These are phyloP conservation scores for Monochamus alternatus DNA, from an alignment of 2,888 invertebrate species.

Conservation along the genomic window DNA sequence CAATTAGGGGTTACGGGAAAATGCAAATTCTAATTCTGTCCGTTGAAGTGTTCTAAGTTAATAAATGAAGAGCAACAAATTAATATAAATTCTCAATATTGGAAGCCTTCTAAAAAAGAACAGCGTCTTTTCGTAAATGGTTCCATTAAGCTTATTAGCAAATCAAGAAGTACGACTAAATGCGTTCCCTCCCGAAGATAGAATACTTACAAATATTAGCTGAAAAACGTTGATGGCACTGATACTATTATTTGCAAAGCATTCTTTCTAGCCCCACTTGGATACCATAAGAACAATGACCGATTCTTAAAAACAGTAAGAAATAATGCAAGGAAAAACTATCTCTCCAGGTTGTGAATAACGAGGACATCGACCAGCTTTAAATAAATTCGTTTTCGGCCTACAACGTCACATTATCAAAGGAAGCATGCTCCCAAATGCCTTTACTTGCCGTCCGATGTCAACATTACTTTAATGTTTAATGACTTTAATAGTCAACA, in stretches of 20 bases:
- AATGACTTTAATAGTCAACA: conserved; percentile 5
- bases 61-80: background rate
- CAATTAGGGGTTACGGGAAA: background rate
- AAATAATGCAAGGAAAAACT: background rate
- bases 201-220: conserved; percentile 1
- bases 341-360: background rate
- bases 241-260: conserved; percentile 6
- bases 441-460: conserved; percentile 7
- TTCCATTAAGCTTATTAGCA: conserved; percentile 1
- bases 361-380: conserved; percentile 6
- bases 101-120: conserved; percentile 10
- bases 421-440: conserved; percentile 8
- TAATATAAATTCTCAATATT: conserved; percentile 10
- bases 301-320: conserved; percentile 13
- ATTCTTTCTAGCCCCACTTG: background rate
- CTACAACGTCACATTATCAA: background rate
- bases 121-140: conserved; percentile 6
- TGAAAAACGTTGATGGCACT: conserved; percentile 8
- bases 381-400: conserved; percentile 8
- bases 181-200: background rate
- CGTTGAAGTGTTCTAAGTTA: conserved; percentile 2
- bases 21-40: background rate
- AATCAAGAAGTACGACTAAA: conserved; percentile 12
- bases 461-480: conserved; percentile 13
- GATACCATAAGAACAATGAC: conserved; percentile 12